Percentiles rank a stretch among this genome's conserved stretches.
Evolutionary conservation across 2,888 invertebrate species (phyloP).

Genomic region (Taphrorychus bicolor): DNA sequence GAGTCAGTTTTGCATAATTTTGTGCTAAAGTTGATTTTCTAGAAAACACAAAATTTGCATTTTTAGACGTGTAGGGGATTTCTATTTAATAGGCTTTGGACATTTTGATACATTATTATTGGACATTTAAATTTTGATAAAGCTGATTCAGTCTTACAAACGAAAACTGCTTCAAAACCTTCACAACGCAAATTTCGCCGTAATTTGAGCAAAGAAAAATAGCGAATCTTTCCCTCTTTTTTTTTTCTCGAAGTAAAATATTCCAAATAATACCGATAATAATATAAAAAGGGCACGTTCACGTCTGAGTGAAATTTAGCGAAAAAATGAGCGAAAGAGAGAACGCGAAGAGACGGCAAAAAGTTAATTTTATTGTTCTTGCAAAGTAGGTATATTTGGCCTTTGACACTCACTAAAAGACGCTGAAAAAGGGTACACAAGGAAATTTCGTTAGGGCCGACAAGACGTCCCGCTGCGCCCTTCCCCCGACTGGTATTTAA

Average conservation of each 20-base stretch:
- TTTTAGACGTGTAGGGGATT: no score
- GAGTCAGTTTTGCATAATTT: no score
- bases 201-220: not conserved
- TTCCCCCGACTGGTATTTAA: slow-evolving; percentile 28
- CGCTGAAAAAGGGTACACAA: slow-evolving; percentile 15
- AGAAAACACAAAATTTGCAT: no score
- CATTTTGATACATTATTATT: no score
- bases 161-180: not conserved
- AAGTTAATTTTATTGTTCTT: slow-evolving; percentile 36
- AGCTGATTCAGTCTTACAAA: no score
- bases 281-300: not conserved
- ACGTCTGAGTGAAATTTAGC: slow-evolving; percentile 1
- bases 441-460: slow-evolving; percentile 30
- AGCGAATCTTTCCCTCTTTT: not conserved
- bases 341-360: slow-evolving; percentile 7
- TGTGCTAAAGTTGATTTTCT: no score
- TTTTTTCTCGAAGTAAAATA: not conserved
- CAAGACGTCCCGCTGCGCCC: slow-evolving; percentile 12
- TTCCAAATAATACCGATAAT: not conserved
- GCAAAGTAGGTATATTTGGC: slow-evolving; percentile 38
- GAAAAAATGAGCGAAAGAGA: slow-evolving; percentile 1
- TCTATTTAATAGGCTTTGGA: no score
- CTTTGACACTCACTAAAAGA: slow-evolving; percentile 34
- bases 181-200: not conserved
- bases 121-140: no score